Conservation (phyloP, 2,888 invertebrate species). For the Didymodactylos carnosus region DNA sequence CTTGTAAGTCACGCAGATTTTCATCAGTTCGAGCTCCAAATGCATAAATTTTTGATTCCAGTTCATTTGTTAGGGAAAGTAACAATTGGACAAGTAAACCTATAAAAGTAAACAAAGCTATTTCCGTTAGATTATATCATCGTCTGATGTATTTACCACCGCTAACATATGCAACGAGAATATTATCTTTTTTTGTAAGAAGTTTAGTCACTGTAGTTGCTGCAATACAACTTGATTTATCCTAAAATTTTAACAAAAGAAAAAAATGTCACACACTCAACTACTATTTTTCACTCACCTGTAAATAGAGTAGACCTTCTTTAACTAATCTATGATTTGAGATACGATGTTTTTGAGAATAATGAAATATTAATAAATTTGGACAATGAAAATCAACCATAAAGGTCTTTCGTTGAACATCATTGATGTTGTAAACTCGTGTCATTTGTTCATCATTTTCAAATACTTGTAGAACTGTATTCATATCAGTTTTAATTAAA, state of each 20-base stretch:
- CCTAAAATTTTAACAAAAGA: not conserved
- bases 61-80: not conserved
- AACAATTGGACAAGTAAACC: not conserved
- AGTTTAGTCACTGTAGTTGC: conserved; percentile 7
- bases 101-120: not conserved
- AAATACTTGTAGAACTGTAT: not conserved
- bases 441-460: conserved; percentile 1
- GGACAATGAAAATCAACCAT: conserved; percentile 10
- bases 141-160: not conserved
- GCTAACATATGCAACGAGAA: conserved; percentile 6
- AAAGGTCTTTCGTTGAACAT: conserved; percentile 1
- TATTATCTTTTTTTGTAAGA: conserved; percentile 12
- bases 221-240: conserved; percentile 14
- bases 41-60: conserved; percentile 12
- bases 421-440: not conserved
- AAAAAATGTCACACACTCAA: not conserved
- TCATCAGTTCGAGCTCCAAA: conserved; percentile 6
- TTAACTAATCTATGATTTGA: conserved; percentile 2
- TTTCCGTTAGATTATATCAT: not conserved
- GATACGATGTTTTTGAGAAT: conserved; percentile 4
- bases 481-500: conserved; percentile 4
- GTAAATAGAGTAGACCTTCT: conserved; percentile 1
- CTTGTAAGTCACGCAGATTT: not conserved
- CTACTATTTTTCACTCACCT: not conserved
- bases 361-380: conserved; percentile 13